A percentile compares a stretch with the other conserved stretches of the same genome.
phyloP scores from a whole-genome alignment of 2,113 vertebrate species.

The Limnothrissa miodon region DNA sequence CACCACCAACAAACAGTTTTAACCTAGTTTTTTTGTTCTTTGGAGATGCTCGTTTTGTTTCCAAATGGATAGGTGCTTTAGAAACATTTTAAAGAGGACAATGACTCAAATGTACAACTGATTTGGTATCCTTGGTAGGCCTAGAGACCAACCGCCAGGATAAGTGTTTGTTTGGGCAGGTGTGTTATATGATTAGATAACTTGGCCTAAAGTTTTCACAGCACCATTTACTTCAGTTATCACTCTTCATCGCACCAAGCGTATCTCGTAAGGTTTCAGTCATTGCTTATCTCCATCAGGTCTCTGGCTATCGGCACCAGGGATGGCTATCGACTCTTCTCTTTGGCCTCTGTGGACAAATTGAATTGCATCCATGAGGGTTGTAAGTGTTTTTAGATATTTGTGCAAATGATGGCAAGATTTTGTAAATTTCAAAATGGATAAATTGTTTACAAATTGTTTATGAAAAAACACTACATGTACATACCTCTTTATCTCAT shows the following conservation, averaged over 20 bases:
- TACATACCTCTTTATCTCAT: no score
- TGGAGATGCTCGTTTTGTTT: background rate
- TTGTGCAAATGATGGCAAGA: background rate
- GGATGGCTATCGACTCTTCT: slow-evolving; percentile 88
- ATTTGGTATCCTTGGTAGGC: background rate
- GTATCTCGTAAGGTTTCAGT: background rate
- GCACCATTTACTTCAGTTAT: background rate
- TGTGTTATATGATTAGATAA: slow-evolving; percentile 48
- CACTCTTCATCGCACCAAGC: background rate
- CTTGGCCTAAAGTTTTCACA: background rate
- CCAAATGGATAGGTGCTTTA: background rate
- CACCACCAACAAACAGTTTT: background rate
- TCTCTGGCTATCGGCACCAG: slow-evolving; percentile 91
- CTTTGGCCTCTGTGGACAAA: slow-evolving; percentile 88
- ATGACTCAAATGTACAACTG: background rate
- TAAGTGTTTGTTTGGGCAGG: background rate
- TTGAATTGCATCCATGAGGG: slow-evolving; percentile 92
- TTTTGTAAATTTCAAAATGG: background rate
- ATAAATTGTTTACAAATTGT: no score
- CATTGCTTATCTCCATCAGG: slow-evolving; percentile 55
- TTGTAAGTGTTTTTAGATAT: slow-evolving; percentile 70
- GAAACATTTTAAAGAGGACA: background rate
- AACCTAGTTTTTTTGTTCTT: background rate
- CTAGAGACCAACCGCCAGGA: background rate
- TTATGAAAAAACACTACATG: no score